These are phyloP conservation scores for Pimpla rufipes DNA, from an alignment of 2,888 invertebrate species.

Conservation along the genomic window DNA sequence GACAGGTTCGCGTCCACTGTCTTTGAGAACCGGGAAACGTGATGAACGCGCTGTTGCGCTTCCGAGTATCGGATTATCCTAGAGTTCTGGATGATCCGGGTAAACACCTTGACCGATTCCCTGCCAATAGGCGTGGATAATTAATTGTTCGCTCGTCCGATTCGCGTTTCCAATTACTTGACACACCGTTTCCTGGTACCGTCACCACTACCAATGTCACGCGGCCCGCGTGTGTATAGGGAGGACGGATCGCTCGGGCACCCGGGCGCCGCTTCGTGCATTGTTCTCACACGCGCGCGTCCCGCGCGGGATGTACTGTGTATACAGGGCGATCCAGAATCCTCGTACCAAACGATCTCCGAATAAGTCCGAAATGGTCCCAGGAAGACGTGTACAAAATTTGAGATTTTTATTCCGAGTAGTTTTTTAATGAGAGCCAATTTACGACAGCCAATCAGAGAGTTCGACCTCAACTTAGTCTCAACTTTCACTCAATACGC, in stretches of 20 bases:
- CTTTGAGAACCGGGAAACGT: slow-evolving; percentile 43
- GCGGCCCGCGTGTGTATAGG: not conserved
- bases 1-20: slow-evolving; percentile 9
- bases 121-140: slow-evolving; percentile 72
- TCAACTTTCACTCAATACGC: too few relatives aligned
- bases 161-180: slow-evolving; percentile 79
- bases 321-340: too few relatives aligned
- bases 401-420: too few relatives aligned
- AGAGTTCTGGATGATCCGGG: slow-evolving; percentile 59
- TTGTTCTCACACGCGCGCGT: not conserved
- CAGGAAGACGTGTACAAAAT: too few relatives aligned
- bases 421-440: too few relatives aligned
- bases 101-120: slow-evolving; percentile 66
- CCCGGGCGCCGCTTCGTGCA: not conserved
- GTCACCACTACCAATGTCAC: slow-evolving; percentile 21
- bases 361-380: too few relatives aligned
- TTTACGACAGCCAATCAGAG: too few relatives aligned
- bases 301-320: too few relatives aligned
- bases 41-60: slow-evolving; percentile 31
- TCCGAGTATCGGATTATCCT: slow-evolving; percentile 50
- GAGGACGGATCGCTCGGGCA: slow-evolving; percentile 11
- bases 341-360: too few relatives aligned
- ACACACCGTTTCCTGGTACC: slow-evolving; percentile 68
- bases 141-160: slow-evolving; percentile 76
- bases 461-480: too few relatives aligned